Percentiles rank a stretch among this genome's conserved stretches.
Evolutionary conservation across 37 sponge, comb jelly and placozoan genomes (phyloP).

Genomic region (Beroe forskalii): DNA sequence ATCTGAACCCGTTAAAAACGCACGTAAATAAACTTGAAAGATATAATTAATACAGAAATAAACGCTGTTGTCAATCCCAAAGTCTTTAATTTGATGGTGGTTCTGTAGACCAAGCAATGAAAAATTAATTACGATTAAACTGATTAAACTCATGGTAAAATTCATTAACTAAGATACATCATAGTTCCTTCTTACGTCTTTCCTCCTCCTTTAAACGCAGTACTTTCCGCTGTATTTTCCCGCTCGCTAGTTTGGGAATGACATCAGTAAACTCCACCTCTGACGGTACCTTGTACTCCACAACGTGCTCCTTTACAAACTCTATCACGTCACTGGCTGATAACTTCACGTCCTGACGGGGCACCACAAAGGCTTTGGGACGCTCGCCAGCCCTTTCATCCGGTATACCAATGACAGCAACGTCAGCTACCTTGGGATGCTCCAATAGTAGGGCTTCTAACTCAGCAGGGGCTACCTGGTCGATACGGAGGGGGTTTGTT

Average conservation of each 20-base stretch:
- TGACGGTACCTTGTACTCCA: constrained; percentile 76
- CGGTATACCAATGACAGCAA: constrained; percentile 83
- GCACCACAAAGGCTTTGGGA: constrained; percentile 87
- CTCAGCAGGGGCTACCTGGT: constrained; percentile 92
- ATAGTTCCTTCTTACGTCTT: too few relatives aligned
- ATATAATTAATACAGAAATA: too few relatives aligned
- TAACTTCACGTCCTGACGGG: constrained; percentile 64
- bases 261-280: constrained; percentile 74
- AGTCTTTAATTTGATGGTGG: too few relatives aligned
- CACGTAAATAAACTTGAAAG: too few relatives aligned
- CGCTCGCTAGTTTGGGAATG: constrained; percentile 81
- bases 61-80: too few relatives aligned
- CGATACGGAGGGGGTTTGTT: too few relatives aligned
- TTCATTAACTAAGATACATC: too few relatives aligned
- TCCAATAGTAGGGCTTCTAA: constrained; percentile 77
- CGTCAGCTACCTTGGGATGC: constrained; percentile 83
- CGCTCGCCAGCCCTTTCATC: constrained; percentile 81
- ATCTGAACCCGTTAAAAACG: too few relatives aligned
- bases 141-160: too few relatives aligned
- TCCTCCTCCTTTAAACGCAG: constrained; percentile 16
- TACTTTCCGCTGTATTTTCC: constrained; percentile 77
- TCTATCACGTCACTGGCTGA: constrained; percentile 71
- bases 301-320: constrained; percentile 71
- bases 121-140: too few relatives aligned
- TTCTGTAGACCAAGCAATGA: too few relatives aligned